These are phyloP conservation scores for Crocallis elinguaria DNA, from an alignment of 2,888 invertebrate genomes.

Conservation along the genomic window DNA sequence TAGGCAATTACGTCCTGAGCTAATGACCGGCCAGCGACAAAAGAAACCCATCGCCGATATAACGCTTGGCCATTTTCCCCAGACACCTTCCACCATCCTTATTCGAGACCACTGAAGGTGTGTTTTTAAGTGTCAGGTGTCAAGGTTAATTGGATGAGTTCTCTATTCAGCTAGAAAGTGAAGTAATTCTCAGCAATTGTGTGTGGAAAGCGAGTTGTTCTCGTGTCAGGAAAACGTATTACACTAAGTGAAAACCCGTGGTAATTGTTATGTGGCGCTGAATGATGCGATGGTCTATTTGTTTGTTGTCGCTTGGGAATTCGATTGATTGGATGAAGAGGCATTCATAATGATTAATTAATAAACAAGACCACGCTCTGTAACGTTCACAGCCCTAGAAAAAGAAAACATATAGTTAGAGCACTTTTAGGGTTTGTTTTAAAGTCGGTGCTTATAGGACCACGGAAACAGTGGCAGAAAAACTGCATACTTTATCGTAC, in stretches of 20 bases:
- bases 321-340: no score
- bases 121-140: constrained; percentile 31
- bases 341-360: no score
- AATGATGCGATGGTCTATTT: constrained; percentile 25
- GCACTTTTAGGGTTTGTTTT: no score
- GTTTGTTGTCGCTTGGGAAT: constrained; percentile 5
- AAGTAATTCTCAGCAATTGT: constrained; percentile 65
- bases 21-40: constrained; percentile 52
- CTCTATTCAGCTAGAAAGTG: constrained; percentile 61
- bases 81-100: not conserved
- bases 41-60: constrained; percentile 61
- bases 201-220: constrained; percentile 63
- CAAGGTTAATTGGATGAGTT: constrained; percentile 46
- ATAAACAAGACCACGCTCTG: no score
- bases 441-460: no score
- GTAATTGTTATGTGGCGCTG: constrained; percentile 43
- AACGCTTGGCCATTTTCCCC: constrained; percentile 6
- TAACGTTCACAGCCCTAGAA: no score
- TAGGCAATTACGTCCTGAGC: constrained; percentile 53
- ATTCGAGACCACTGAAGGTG: constrained; percentile 3
- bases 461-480: no score
- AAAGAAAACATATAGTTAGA: no score
- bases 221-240: constrained; percentile 60
- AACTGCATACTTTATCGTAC: no score
- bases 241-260: constrained; percentile 60